Evolutionary conservation across 2,113 vertebrate genomes (phyloP), one percentile per base, ranked within the genome.

Genomic region (Cyphomyrus plagiostoma): DNA sequence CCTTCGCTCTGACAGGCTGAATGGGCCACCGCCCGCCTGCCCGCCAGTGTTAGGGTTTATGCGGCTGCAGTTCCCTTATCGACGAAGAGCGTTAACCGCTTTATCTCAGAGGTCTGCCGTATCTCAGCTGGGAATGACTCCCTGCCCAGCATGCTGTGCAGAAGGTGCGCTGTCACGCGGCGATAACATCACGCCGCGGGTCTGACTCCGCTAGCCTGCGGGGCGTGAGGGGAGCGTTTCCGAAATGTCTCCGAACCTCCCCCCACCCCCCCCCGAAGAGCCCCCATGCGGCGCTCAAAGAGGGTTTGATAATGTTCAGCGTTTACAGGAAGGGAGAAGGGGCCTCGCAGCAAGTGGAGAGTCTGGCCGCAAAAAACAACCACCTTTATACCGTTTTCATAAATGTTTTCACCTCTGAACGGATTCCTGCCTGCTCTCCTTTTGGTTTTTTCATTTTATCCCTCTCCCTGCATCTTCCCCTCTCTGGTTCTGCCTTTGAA

Each of bases 341-440:
- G 62, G 58, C 39, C 42, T 21, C 19, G 46, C 19, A 13, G 84
- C 93, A 89, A 93, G 93, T 91, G 50, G 87, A 92, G 92, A 91
- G 91, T 39, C 92, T 30, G 84, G 90, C 88, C 26, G 26, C 84
- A 90, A 9, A 49, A 49, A 89, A 62, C 82, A 80, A 56, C 62
- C 88, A 23, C 46, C 13, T 30, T 19, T 30, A 56, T 23, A 74
- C 84, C 92, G 56, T 91, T 91, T 89, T 90, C 30, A 52, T 89
- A 58, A 90, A 86, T 87, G 90, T 91, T 91, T 92, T 88, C 87
- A 45, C 45, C 45, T 84, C 52, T 4, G 42, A 15, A 49, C 45
- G 85, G 87, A 86, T 92, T 90, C 53, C 48, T 62, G 10, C 49
- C 26, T 17, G 19, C 46, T 17, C 89, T 74, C 88, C 90, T 85